phyloP scores from a whole-genome alignment of 2,113 vertebrate genomes.

The Pygoscelis antarcticus region DNA sequence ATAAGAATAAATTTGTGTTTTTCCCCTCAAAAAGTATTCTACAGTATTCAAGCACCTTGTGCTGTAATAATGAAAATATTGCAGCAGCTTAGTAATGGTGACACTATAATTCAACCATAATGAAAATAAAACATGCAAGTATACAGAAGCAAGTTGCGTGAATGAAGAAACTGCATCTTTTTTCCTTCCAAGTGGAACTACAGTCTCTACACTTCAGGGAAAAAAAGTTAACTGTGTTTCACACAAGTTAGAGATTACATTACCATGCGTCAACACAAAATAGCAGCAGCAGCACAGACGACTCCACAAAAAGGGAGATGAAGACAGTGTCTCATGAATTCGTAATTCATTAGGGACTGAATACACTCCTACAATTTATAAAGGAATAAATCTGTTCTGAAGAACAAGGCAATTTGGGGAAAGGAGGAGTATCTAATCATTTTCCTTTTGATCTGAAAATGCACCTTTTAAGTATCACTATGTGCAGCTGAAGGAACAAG shows the following conservation, averaged over 20 bases:
- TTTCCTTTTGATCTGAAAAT: slow-evolving; percentile 38
- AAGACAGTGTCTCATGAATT: background rate
- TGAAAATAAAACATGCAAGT: background rate
- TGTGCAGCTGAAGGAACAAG: background rate
- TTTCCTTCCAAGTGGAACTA: background rate
- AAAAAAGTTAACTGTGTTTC: background rate
- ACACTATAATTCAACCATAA: background rate
- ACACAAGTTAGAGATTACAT: background rate
- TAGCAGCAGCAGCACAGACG: background rate
- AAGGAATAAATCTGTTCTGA: background rate
- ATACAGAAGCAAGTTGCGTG: background rate
- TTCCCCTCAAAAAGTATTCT: background rate
- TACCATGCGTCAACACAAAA: background rate
- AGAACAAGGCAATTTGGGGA: background rate
- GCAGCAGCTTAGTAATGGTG: background rate
- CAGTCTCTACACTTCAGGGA: background rate
- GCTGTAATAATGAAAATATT: background rate
- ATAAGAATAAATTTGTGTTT: rapidly evolving
- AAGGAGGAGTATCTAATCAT: background rate
- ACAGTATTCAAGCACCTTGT: background rate
- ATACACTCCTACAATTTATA: background rate
- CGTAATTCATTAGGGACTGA: slow-evolving; percentile 13
- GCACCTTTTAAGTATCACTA: background rate
- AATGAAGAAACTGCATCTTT: background rate
- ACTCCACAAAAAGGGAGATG: background rate